Evolutionary conservation across 2,113 vertebrate genomes (phyloP).

Genomic region (Sinocyclocheilus grahami): DNA sequence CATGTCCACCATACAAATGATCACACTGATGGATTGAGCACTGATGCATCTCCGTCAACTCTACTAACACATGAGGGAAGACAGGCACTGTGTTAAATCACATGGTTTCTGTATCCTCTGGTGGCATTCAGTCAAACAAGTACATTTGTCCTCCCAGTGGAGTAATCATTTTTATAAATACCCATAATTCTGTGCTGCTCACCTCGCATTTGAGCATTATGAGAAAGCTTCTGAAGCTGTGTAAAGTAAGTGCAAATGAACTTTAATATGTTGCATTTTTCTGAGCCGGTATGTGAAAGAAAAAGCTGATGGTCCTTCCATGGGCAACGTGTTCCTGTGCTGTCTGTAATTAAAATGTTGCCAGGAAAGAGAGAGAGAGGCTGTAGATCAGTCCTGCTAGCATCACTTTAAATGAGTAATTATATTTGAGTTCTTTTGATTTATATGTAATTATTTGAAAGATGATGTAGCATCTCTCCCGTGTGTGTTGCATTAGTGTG

Average conservation of each 20-base stretch:
- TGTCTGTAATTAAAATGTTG: slow-evolving; percentile 44
- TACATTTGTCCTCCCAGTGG: slow-evolving; percentile 6
- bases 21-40: slow-evolving; percentile 3
- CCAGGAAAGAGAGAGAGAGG: background rate
- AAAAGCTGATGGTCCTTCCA: slow-evolving; percentile 12
- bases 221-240: background rate
- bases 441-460: slow-evolving; percentile 27
- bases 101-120: background rate
- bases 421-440: slow-evolving; percentile 39
- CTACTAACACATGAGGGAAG: background rate
- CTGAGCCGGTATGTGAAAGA: background rate
- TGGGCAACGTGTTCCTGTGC: slow-evolving; percentile 34
- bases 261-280: slow-evolving; percentile 10
- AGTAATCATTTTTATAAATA: slow-evolving; percentile 16
- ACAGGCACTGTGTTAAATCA: slow-evolving; percentile 16
- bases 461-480: slow-evolving; percentile 6
- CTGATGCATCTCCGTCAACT: slow-evolving; percentile 9
- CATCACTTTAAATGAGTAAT: slow-evolving; percentile 44
- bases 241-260: slow-evolving; percentile 11
- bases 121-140: slow-evolving; percentile 10
- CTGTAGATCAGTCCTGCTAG: slow-evolving; percentile 19
- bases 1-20: slow-evolving; percentile 31
- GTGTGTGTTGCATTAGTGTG: background rate
- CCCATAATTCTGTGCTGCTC: slow-evolving; percentile 16
- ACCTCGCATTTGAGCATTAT: background rate